phyloP scores from a whole-genome alignment of 2,888 invertebrate genomes.

The Timandra comae region DNA sequence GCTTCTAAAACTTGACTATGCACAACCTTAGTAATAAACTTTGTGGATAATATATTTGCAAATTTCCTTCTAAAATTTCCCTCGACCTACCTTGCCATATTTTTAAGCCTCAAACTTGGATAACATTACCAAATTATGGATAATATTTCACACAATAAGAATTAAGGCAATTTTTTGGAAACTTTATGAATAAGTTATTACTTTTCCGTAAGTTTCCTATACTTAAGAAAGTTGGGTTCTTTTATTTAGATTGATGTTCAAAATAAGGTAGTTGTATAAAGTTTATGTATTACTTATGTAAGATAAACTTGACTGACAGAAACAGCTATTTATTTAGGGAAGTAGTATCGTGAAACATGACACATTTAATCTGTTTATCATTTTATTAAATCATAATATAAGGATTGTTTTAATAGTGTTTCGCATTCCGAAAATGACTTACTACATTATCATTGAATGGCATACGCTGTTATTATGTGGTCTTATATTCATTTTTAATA shows the following conservation, averaged over 20 bases:
- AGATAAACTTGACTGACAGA: no score
- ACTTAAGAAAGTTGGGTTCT: constrained; percentile 8
- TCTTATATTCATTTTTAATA: no score
- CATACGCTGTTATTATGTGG: no score
- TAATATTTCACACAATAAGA: constrained; percentile 22
- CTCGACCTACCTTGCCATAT: constrained; percentile 26
- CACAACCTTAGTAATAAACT: constrained; percentile 48
- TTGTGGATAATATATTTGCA: constrained; percentile 47
- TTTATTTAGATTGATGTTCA: constrained; percentile 2
- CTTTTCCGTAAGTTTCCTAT: constrained; percentile 6
- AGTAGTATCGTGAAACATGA: no score
- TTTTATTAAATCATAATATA: no score
- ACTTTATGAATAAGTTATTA: constrained; percentile 14
- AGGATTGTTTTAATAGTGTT: no score
- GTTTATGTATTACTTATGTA: neutral
- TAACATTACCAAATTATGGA: constrained; percentile 29
- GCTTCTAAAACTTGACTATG: constrained; percentile 42
- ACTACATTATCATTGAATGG: no score
- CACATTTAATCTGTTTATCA: no score
- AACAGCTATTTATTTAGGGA: no score
- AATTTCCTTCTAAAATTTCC: constrained; percentile 36
- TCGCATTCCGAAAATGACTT: no score
- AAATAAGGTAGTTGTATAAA: neutral
- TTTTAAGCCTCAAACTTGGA: constrained; percentile 34
- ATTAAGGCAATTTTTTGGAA: constrained; percentile 12